Evolutionary conservation across 2,113 vertebrate genomes (phyloP).

Genomic region (Sciurus niger): DNA sequence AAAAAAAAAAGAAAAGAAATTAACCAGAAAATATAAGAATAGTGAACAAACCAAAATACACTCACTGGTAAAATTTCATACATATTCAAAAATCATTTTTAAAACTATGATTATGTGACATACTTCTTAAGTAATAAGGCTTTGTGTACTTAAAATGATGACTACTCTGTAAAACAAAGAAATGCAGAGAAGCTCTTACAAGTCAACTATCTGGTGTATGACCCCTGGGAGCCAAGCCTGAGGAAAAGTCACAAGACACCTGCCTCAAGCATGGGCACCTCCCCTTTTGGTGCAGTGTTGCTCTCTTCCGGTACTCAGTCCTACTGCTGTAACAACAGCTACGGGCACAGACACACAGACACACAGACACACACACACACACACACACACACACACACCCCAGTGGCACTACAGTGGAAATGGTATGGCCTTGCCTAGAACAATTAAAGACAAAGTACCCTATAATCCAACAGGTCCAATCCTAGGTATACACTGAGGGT

Average conservation of each 20-base stretch:
- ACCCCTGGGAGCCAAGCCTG: background rate
- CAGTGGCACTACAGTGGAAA: background rate
- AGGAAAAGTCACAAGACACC: background rate
- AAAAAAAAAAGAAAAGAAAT: background rate
- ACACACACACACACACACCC: too few species aligned
- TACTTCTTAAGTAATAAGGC: background rate
- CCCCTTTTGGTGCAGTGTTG: accelerated
- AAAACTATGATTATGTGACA: background rate
- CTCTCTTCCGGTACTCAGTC: accelerated
- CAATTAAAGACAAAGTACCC: accelerated
- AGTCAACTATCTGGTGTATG: accelerated
- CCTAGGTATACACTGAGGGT: accelerated
- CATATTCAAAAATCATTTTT: background rate
- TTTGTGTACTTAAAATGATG: background rate
- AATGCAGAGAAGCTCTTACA: background rate
- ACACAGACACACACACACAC: too few species aligned
- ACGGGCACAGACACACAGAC: too few species aligned
- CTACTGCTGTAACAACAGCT: background rate
- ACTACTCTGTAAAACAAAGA: background rate
- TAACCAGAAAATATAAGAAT: background rate
- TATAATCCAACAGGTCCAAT: accelerated
- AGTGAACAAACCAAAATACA: accelerated
- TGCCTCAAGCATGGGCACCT: background rate
- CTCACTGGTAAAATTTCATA: background rate
- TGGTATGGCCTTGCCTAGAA: accelerated